Percentiles rank a stretch among this genome's conserved stretches.
Evolutionary conservation across 2,113 vertebrate genomes (phyloP).

Genomic region (Ardeotis arabs): DNA sequence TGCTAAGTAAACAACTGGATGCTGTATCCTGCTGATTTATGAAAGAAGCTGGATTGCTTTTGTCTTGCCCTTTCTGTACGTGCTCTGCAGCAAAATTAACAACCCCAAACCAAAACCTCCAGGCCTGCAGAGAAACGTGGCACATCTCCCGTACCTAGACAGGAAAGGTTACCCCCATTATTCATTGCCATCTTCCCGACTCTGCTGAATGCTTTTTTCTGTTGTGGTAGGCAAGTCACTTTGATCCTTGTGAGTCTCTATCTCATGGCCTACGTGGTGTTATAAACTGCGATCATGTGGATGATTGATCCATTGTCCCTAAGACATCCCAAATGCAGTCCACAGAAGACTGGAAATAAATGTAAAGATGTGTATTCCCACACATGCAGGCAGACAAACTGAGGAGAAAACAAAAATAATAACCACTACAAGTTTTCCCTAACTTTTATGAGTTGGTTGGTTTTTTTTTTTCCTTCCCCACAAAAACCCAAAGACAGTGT

Average conservation of each 20-base stretch:
- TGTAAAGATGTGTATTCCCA: neutral
- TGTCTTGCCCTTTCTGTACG: neutral
- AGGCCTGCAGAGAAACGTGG: neutral
- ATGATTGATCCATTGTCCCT: neutral
- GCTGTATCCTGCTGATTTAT: constrained; percentile 45
- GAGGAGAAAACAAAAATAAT: neutral
- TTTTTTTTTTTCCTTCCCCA: neutral
- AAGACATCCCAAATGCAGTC: neutral
- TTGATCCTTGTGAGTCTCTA: neutral
- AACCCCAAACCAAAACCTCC: neutral
- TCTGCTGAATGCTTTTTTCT: neutral
- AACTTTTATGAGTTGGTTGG: neutral
- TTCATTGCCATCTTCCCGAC: neutral
- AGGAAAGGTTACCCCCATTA: neutral
- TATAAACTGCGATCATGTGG: rapidly evolving
- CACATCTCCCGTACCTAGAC: neutral
- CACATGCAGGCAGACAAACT: neutral
- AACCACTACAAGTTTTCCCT: neutral
- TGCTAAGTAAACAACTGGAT: constrained; percentile 67
- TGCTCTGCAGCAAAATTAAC: constrained; percentile 19
- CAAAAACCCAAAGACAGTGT: neutral
- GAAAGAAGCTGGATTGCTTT: constrained; percentile 36
- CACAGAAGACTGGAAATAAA: neutral
- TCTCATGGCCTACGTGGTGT: neutral
- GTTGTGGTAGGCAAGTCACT: neutral